Evolutionary conservation across 2,797 vertebrate genomes (phyloP), one percentile per base, ranked within the genome.

Genomic region (Scyliorhinus canicula): DNA sequence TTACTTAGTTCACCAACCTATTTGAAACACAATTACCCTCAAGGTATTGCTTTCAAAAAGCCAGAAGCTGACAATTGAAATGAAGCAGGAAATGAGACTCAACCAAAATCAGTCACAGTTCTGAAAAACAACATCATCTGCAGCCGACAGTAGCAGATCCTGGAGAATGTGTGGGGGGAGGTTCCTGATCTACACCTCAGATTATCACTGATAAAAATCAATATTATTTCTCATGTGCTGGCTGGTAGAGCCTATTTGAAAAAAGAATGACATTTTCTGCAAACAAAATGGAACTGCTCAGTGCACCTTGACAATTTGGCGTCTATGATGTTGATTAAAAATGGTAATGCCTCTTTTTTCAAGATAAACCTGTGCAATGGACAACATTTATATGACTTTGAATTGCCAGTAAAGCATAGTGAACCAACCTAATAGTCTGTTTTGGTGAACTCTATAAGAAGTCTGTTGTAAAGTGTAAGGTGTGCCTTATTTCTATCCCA

Each of bases 91-190:
- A 94, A 52, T 94, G 67, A 94, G 44, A 52, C 26, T 74, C 65
- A 21, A 94, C 26, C 93, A 94, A 69, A 93, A 93, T 93, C 69
- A 93, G 93, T 93, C 65, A 69, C 12, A 93, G 14, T 93, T 93
- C 65, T 93, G 65, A 71, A 67, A 93, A 94, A 94, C 67, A 93
- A 31, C 50, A 71, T 52, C 65, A 35, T 44, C 52, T 52, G 21
- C 93, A 94, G 28, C 44, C 74, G 67, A 94, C 60, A 69, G 67
- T 19, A 19, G 47, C 93, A 71, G 44, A 94, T 71, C 65, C 67
- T 55, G 67, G 93, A 31, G 67, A 55, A 94, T 71, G 65, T 94
- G 67, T 94, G 67, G 67, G 93, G 74, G 93, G 93, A 52, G 31
- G 47, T 3, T 91, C 26, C 65, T 94, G 67, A 94, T 93, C 91